phyloP scores from a whole-genome alignment of 1,140 invertebrate species.

The Macrobrachium rosenbergii region DNA sequence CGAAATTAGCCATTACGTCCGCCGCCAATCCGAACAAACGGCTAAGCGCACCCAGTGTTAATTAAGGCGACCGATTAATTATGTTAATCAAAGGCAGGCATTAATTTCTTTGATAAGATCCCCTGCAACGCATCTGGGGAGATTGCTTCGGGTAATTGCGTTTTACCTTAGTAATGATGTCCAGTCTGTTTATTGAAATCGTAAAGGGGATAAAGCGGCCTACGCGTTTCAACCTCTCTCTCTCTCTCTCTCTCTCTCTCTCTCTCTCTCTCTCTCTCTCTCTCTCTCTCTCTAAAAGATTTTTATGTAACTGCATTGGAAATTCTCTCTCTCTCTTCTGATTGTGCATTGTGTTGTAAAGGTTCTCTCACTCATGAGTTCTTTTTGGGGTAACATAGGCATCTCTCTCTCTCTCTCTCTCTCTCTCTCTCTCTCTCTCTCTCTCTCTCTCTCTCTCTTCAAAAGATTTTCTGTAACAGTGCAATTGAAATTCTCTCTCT shows the following conservation, averaged over 20 bases:
- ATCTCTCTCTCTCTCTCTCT: constrained; percentile 13
- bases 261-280: constrained; percentile 23
- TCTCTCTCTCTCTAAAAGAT: background rate
- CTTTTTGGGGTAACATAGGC: too few species aligned
- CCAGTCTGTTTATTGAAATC: background rate
- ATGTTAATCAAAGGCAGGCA: too few species aligned
- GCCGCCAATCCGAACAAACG: too few species aligned
- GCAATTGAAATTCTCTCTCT: background rate
- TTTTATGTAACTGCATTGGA: background rate
- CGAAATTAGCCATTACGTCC: too few species aligned
- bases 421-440: constrained; percentile 27
- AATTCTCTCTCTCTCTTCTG: background rate
- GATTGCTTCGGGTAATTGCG: too few species aligned
- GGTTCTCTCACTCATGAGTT: too few species aligned
- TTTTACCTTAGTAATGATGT: too few species aligned
- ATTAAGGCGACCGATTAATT: too few species aligned
- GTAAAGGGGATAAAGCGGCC: background rate
- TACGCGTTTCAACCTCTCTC: background rate
- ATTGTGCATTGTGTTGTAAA: too few species aligned
- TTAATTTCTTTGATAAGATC: too few species aligned
- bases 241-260: constrained; percentile 22
- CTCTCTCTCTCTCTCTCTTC: constrained; percentile 10
- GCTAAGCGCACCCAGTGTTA: too few species aligned
- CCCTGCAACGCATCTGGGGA: too few species aligned
- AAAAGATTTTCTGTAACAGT: background rate